Base-by-base conservation (phyloP, 2,888 invertebrate species). In the Cheiracanthium punctorium region DNA sequence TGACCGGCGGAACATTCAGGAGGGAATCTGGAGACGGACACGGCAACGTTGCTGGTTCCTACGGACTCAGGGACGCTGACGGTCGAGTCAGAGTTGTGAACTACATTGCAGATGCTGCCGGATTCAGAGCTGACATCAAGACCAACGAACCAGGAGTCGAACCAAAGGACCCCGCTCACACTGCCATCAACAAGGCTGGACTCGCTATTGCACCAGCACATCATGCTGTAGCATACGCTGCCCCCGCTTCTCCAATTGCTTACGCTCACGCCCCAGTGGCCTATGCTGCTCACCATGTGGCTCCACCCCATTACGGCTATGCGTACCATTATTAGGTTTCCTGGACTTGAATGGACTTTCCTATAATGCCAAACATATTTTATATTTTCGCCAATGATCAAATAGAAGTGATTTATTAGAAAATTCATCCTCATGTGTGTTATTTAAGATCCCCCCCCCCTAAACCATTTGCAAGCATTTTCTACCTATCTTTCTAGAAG, bases 51-150 rank as follows among this genome's bases (percentile, higher is more conserved):
- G 82, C 76, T n/a, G 87, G 87, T 24, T 79, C 82, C 12, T 87
- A 87, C 29, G 87, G 87, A 32, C 69, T 87, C 2, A 37, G 82
- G 1, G 82, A 82, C 30, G 80, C 80, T 37, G 87, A 87, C 48
- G 87, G 87, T n/a, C 82, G 87, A 24, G 7, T 74, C 8, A 41
- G 87, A 72, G 43, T 82, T 8, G 88, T 88, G 52, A 88, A 88
- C 65, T 88, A 88, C 72, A 80, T 88, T 14, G 88, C 88, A 41
- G 86, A 89, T 77, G 88, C 88, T 28, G 82, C 81, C 33, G 89
- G 89, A 69, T 89, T 88, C 88, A 81, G 89, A 1, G 89, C 89
- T 30, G 80, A 88, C 33, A 77, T 88, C 81, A 65, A 88, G 41
- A 85, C 81, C 30, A 88, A 88, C 65, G 88, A 88, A 37, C 88